These are phyloP conservation scores for Fratercula arctica DNA, from an alignment of 2,797 vertebrate genomes.

Conservation along the genomic window DNA sequence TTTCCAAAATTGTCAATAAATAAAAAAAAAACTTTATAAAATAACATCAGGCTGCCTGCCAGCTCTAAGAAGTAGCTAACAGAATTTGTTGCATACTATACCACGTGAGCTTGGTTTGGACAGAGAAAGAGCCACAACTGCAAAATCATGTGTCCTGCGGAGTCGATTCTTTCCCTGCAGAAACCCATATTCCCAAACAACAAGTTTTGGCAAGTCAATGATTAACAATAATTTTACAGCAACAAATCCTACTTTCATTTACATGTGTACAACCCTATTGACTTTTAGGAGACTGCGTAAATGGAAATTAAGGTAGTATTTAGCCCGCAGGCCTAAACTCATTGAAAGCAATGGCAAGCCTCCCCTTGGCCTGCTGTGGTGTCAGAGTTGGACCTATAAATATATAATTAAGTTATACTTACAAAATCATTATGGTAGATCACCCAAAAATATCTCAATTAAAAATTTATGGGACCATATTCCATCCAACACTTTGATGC, in stretches of 20 bases:
- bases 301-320: not conserved
- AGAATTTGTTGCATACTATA: not conserved
- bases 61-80: not conserved
- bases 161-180: not conserved
- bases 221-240: not conserved
- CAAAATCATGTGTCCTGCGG: not conserved
- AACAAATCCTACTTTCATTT: not conserved
- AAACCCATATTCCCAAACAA: not conserved
- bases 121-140: not conserved
- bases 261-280: not conserved
- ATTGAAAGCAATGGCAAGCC: not conserved
- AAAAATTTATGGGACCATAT: constrained; percentile 49
- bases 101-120: not conserved
- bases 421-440: constrained; percentile 53
- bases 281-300: not conserved
- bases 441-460: constrained; percentile 52
- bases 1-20: not conserved
- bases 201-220: not conserved
- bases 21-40: not conserved
- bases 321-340: not conserved
- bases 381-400: constrained; percentile 28
- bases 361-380: not conserved
- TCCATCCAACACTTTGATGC: constrained; percentile 49
- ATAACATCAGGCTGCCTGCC: not conserved
- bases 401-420: constrained; percentile 62